These are phyloP conservation scores for Proctacanthus coquilletti DNA, from an alignment of 1,140 invertebrate species.

Conservation along the genomic window DNA sequence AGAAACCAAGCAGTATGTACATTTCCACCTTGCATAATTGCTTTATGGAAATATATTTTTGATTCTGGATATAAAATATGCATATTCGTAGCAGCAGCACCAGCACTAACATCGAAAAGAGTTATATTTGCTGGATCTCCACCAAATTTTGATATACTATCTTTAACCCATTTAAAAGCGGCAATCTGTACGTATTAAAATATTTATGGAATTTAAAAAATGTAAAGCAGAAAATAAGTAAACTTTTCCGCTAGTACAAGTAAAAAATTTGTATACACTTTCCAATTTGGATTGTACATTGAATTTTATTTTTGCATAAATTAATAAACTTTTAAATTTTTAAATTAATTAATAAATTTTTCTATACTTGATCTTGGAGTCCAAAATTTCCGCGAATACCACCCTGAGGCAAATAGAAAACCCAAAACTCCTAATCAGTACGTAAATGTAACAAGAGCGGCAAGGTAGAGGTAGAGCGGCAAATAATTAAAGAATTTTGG, in stretches of 20 bases:
- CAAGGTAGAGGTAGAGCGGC: no score
- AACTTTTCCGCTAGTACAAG: no score
- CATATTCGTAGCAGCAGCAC: slow-evolving; percentile 27
- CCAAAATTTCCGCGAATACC: slow-evolving; percentile 43
- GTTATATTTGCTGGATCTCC: slow-evolving; percentile 40
- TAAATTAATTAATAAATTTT: no score
- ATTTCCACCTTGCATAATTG: slow-evolving; percentile 31
- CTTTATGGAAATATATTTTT: slow-evolving; percentile 28
- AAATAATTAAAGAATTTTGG: no score
- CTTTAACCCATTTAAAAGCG: slow-evolving; percentile 39
- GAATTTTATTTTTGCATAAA: no score
- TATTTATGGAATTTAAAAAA: no score
- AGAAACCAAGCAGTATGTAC: slow-evolving; percentile 21
- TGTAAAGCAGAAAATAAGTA: no score
- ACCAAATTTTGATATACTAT: slow-evolving; percentile 43
- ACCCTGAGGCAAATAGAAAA: slow-evolving; percentile 33
- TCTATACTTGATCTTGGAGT: slow-evolving; percentile 42
- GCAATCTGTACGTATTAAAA: no score
- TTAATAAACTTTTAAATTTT: no score
- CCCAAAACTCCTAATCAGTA: slow-evolving; percentile 44
- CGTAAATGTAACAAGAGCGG: slow-evolving; percentile 47
- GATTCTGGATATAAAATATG: slow-evolving; percentile 19
- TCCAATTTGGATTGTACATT: no score
- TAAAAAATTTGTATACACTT: no score
- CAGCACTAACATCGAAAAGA: slow-evolving; percentile 35